These are phyloP conservation scores for Odontesthes bonariensis DNA, from an alignment of 2,113 vertebrate genomes.

Conservation along the genomic window DNA sequence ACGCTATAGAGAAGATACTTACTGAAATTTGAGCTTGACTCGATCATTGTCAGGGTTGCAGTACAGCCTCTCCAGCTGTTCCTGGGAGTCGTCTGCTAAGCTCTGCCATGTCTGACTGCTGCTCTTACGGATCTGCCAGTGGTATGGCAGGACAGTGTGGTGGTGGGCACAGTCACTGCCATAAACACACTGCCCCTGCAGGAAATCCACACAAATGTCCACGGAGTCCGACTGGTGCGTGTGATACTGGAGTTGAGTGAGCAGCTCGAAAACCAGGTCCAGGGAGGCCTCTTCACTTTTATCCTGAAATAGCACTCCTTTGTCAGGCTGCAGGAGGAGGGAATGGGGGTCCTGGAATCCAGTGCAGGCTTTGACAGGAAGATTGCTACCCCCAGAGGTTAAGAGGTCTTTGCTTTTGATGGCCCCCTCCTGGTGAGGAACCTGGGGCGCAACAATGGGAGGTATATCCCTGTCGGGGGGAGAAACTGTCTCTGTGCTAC, in stretches of 20 bases:
- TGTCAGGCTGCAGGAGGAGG: constrained; percentile 67
- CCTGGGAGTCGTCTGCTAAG: constrained; percentile 94
- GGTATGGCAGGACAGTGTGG: constrained; percentile 95
- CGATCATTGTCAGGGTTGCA: constrained; percentile 98
- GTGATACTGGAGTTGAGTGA: constrained; percentile 98
- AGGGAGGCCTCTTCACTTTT: constrained; percentile 98
- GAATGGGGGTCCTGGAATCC: constrained; percentile 60
- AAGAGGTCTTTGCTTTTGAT: constrained; percentile 87
- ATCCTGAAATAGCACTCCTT: constrained; percentile 92
- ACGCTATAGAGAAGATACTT: constrained; percentile 76
- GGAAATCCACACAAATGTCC: constrained; percentile 96
- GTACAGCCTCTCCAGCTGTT: constrained; percentile 98
- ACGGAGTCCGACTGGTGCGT: constrained; percentile 93
- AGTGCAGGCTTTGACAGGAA: constrained; percentile 81
- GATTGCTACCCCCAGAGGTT: constrained; percentile 80
- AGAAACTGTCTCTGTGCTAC: constrained; percentile 54
- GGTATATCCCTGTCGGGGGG: constrained; percentile 66
- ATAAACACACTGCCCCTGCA: constrained; percentile 92
- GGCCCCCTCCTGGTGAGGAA: constrained; percentile 80
- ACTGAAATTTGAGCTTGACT: constrained; percentile 93
- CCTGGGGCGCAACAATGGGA: constrained; percentile 73
- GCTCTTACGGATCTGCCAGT: constrained; percentile 95
- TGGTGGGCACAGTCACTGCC: constrained; percentile 94
- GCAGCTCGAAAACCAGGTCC: constrained; percentile 95
- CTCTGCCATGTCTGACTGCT: constrained; percentile 92